Percentiles rank a stretch among this genome's conserved stretches.
These are phyloP conservation scores for Ommatoiulus sabulosus DNA, from an alignment of 2,888 invertebrate species.

Conservation along the genomic window DNA sequence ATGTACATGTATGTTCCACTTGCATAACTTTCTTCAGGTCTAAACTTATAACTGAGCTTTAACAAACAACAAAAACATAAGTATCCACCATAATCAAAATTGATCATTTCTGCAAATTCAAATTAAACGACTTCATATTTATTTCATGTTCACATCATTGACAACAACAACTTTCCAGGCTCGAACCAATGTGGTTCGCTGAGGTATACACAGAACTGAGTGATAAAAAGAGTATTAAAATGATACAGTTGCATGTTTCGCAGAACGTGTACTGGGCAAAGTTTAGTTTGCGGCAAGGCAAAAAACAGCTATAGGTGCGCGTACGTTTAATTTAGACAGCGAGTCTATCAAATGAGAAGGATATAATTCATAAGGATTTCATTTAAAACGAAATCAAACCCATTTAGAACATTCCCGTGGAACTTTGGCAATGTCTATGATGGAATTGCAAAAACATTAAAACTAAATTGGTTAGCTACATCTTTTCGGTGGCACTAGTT, in stretches of 20 bases:
- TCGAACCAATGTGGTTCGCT: slow-evolving; percentile 7
- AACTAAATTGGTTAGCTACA: too few species aligned
- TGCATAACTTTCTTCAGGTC: too few species aligned
- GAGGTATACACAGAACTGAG: slow-evolving; percentile 20
- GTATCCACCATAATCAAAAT: too few species aligned
- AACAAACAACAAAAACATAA: too few species aligned
- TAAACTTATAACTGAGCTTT: too few species aligned
- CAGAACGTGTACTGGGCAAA: neutral
- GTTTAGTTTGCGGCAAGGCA: neutral
- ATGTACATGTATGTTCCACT: too few species aligned
- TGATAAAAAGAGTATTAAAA: slow-evolving; percentile 26
- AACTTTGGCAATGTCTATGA: neutral
- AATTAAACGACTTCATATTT: neutral
- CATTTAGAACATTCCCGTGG: neutral
- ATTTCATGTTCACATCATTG: slow-evolving; percentile 10
- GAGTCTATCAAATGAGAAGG: neutral
- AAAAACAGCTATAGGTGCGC: neutral
- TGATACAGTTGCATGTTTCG: neutral
- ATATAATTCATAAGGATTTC: neutral
- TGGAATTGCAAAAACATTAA: too few species aligned
- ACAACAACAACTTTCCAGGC: neutral
- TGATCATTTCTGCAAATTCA: neutral
- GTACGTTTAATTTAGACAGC: neutral
- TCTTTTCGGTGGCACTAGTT: too few species aligned
- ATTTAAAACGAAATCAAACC: neutral